These are phyloP conservation scores for Anolis carolinensis DNA, from an alignment of 2,113 vertebrate genomes.

Conservation along the genomic window DNA sequence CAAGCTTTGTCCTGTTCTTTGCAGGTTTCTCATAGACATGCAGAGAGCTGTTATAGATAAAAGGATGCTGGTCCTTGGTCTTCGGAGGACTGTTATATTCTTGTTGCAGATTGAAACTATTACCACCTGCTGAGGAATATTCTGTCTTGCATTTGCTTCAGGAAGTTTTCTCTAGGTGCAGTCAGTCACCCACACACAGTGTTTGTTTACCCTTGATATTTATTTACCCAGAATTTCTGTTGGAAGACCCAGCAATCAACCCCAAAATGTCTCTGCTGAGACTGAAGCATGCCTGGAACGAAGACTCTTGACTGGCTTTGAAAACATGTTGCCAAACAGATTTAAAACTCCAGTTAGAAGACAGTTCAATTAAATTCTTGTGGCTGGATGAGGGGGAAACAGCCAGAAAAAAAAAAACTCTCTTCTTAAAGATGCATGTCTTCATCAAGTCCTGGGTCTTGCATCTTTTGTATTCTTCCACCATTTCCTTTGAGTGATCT, in stretches of 20 bases:
- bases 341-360: not conserved
- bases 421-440: not conserved
- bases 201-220: not conserved
- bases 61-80: not conserved
- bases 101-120: not conserved
- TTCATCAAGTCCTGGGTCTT: not conserved
- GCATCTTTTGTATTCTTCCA: rapidly evolving
- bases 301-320: not conserved
- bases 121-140: not conserved
- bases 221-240: not conserved
- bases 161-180: not conserved
- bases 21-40: not conserved
- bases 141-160: not conserved
- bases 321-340: not conserved
- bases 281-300: not conserved
- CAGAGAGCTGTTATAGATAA: not conserved
- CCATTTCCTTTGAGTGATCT: slow-evolving; percentile 31
- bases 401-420: not conserved
- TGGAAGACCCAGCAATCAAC: not conserved
- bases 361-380: slow-evolving; percentile 9
- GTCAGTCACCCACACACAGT: not conserved
- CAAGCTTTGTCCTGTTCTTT: not conserved
- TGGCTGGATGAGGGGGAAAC: not conserved
- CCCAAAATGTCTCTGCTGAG: not conserved
- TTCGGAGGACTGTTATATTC: not conserved